Evolutionary conservation across 2,113 vertebrate genomes (phyloP).

Genomic region (Dicentrarchus labrax): DNA sequence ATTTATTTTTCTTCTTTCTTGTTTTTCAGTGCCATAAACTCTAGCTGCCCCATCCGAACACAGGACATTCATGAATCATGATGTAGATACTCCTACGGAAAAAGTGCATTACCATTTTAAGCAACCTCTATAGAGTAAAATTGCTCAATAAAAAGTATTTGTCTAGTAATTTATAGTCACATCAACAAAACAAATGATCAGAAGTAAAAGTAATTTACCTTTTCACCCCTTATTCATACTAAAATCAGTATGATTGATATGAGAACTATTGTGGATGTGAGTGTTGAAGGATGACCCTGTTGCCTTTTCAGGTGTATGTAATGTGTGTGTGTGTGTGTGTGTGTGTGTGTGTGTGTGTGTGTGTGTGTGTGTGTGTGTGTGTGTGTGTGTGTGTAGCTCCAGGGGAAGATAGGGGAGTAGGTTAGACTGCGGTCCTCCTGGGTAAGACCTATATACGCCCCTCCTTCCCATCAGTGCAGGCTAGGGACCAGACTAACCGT

Average conservation of each 20-base stretch:
- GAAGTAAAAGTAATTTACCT: background rate
- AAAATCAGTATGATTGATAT: background rate
- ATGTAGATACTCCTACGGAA: background rate
- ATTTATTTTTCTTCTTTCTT: background rate
- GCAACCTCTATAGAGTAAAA: background rate
- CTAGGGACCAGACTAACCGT: slow-evolving; percentile 21
- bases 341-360: background rate
- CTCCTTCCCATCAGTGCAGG: slow-evolving; percentile 41
- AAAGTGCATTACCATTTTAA: background rate
- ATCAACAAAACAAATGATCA: background rate
- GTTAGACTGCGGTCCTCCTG: slow-evolving; percentile 32
- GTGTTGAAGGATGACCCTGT: slow-evolving; percentile 48
- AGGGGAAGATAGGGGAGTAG: slow-evolving; percentile 52
- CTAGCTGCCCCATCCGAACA: background rate
- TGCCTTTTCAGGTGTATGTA: slow-evolving; percentile 32
- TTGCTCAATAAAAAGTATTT: background rate
- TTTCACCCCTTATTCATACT: too few relatives aligned
- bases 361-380: too few relatives aligned
- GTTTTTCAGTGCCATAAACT: background rate
- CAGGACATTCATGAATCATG: background rate
- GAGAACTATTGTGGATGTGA: background rate
- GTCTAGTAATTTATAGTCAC: background rate
- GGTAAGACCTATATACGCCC: slow-evolving; percentile 25
- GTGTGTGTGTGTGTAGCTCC: slow-evolving; percentile 34
- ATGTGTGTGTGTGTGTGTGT: too few relatives aligned